A percentile compares a stretch with the other conserved stretches of the same genome.
These are phyloP conservation scores for Xiphophorus hellerii DNA, from an alignment of 2,113 vertebrate species.

Conservation along the genomic window DNA sequence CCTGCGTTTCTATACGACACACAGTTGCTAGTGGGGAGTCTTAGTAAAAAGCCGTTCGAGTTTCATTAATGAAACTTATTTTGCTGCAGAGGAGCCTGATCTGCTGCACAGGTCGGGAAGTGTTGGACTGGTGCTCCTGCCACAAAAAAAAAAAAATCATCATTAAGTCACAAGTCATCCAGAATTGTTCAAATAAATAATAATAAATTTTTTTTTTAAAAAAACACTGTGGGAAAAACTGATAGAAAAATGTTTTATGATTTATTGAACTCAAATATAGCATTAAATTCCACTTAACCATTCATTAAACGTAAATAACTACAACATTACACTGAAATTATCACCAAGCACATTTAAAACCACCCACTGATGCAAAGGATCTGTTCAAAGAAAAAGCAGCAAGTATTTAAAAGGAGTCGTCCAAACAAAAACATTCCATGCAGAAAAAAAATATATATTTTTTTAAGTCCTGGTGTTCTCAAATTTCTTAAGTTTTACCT, in stretches of 20 bases:
- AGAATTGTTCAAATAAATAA: background rate
- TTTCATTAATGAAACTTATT: too few species aligned
- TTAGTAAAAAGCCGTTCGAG: too few species aligned
- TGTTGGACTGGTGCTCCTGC: too few species aligned
- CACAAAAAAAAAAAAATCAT: background rate
- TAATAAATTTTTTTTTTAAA: too few species aligned
- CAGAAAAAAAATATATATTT: conserved; percentile 1
- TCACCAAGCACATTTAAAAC: conserved; percentile 75
- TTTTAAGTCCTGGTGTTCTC: conserved; percentile 60
- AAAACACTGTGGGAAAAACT: conserved; percentile 13
- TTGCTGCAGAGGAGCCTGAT: too few species aligned
- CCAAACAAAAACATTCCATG: conserved; percentile 61
- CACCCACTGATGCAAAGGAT: conserved; percentile 56
- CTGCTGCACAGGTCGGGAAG: too few species aligned
- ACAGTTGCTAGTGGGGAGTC: too few species aligned
- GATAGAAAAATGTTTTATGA: conserved; percentile 69
- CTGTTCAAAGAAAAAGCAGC: conserved; percentile 52
- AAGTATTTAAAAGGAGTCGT: conserved; percentile 49
- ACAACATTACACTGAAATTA: conserved; percentile 66
- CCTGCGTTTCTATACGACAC: too few species aligned
- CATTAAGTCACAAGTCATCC: background rate
- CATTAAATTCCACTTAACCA: conserved; percentile 57
- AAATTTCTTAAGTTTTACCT: conserved; percentile 16
- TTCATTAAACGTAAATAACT: conserved; percentile 46
- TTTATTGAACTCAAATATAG: conserved; percentile 78